A percentile compares a stretch with the other conserved stretches of the same genome.
phyloP scores from a whole-genome alignment of 2,888 invertebrate species.

The Alloscopus bannaensis region DNA sequence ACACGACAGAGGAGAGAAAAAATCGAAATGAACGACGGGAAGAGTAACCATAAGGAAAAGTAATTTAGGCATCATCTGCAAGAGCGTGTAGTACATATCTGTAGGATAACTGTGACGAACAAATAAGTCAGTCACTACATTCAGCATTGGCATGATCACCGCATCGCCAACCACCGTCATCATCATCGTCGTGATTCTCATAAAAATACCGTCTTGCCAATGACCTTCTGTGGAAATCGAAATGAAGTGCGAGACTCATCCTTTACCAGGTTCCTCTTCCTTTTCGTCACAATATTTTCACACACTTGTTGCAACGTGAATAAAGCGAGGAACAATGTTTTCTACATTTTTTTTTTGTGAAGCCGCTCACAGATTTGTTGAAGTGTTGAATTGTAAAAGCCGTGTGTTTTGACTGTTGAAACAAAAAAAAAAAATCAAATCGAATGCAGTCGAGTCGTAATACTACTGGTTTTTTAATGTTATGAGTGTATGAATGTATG shows the following conservation, averaged over 20 bases:
- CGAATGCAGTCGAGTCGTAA: no score
- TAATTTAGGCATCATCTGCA: constrained; percentile 23
- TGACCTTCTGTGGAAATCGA: constrained; percentile 73
- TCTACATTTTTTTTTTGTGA: no score
- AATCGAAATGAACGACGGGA: neutral
- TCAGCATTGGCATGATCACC: constrained; percentile 16
- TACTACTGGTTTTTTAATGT: no score
- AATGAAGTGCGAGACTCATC: constrained; percentile 69
- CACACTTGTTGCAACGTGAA: no score
- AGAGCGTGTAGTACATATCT: no score
- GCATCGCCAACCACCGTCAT: no score
- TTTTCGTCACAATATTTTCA: constrained; percentile 29
- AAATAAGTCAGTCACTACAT: constrained; percentile 50
- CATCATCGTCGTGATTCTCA: constrained; percentile 12
- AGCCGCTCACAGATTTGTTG: no score
- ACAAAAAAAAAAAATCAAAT: no score
- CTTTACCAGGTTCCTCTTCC: constrained; percentile 32
- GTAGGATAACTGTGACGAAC: constrained; percentile 36
- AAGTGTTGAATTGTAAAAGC: no score
- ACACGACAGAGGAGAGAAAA: neutral
- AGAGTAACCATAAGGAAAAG: constrained; percentile 7
- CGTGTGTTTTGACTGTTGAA: no score
- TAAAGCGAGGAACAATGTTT: no score
- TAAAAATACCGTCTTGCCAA: constrained; percentile 64
- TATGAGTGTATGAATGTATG: no score